Conservation (phyloP, 2,888 invertebrate species). For the Erynnis tages region DNA sequence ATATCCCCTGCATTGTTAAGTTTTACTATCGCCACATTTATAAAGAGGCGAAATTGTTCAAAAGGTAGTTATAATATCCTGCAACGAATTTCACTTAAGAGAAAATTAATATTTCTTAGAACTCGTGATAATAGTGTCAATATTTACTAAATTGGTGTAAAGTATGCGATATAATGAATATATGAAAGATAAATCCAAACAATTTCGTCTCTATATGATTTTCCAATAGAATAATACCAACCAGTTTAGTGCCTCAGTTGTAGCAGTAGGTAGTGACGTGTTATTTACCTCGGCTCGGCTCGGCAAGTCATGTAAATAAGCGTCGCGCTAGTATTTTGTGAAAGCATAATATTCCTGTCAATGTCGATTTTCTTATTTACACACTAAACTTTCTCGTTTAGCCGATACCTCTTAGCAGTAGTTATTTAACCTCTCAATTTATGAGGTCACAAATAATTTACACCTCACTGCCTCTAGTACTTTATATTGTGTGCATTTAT, state of each 20-base stretch:
- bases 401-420: constrained; percentile 10
- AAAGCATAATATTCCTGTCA: constrained; percentile 19
- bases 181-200: too few relatives aligned
- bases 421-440: constrained; percentile 11
- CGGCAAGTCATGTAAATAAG: too few relatives aligned
- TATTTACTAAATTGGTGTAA: too few relatives aligned
- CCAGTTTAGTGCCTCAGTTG: constrained; percentile 18
- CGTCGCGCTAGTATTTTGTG: constrained; percentile 3
- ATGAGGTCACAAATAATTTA: constrained; percentile 46
- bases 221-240: neutral
- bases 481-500: constrained; percentile 43
- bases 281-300: constrained; percentile 12
- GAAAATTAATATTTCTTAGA: too few relatives aligned
- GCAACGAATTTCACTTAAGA: too few relatives aligned
- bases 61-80: too few relatives aligned
- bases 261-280: constrained; percentile 11
- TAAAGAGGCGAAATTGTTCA: neutral
- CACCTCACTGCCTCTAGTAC: constrained; percentile 46
- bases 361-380: constrained; percentile 6
- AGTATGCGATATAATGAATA: neutral
- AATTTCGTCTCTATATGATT: neutral
- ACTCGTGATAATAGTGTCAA: too few relatives aligned
- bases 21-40: neutral
- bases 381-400: constrained; percentile 9
- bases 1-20: neutral